Evolutionary conservation across 2,888 invertebrate species (phyloP), one percentile per base, ranked within the genome.

Genomic region (Eupithecia vulgata): DNA sequence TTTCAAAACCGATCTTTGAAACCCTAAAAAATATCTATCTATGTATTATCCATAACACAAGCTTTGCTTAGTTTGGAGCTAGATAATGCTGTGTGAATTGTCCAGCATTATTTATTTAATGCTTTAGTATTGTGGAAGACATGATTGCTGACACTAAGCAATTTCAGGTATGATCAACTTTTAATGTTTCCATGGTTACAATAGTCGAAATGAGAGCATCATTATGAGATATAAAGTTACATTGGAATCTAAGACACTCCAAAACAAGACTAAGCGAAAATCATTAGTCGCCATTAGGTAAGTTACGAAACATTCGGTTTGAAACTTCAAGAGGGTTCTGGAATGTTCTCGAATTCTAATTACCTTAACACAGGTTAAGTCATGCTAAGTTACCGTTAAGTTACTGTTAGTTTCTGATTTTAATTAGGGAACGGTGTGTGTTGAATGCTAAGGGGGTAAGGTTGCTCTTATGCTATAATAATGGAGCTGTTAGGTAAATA

Each of bases 341-440:
- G 21, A 65, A 65, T 65, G 40, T 42, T 65, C 71, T 76, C 72
- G 68, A 73, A 70, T 74, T 68, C 74, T 71, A 78, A 76, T 78
- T 78, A 74, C 71, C 70, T 69, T 30, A 68, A 71, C 74, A 61
- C 71, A 72, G 74, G 78, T 67, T 74, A 76, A 76, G 76, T 76
- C 72, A 69, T 72, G 73, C 73, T 73, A 76, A 78, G 71, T 76
- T 71, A 74, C 71, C 40, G 74, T 68, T 76, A 70, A 76, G 70
- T 65, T 70, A 52, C 64, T 65, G 65, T 65, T 65, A 65, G 75
- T 75, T 77, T 75, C 67, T 71, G 74, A 73, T 78, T 76, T 76
- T 76, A 76, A 76, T 78, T 78, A 78, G 66, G 75, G 72, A 67
- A 73, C 70, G 76, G 74, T 71, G 76, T 73, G 74, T 74, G 21